Conservation (phyloP, 1,140 invertebrate genomes). For the Cotesia typhae region DNA sequence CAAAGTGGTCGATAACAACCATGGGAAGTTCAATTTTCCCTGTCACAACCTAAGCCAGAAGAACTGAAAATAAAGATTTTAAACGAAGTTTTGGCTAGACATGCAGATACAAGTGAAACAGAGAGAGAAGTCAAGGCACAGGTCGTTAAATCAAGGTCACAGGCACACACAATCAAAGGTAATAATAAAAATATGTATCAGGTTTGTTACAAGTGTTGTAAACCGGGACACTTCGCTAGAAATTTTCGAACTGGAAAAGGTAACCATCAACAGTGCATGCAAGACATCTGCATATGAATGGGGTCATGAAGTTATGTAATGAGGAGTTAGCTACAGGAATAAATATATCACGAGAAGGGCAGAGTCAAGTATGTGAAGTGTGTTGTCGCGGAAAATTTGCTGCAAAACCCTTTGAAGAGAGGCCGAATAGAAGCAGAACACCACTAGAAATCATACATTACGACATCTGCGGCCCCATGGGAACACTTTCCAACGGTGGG, state of each 20-base stretch:
- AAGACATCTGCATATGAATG: conserved; percentile 12
- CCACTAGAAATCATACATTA: conserved; percentile 52
- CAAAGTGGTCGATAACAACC: too few relatives aligned
- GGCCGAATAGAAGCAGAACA: conserved; percentile 36
- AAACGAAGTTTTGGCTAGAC: conserved; percentile 2
- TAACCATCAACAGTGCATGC: not conserved
- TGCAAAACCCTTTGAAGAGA: conserved; percentile 44
- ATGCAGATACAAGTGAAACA: not conserved
- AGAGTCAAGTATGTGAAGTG: not conserved
- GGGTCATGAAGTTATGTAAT: not conserved
- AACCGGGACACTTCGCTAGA: too few relatives aligned
- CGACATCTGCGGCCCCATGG: conserved; percentile 57
- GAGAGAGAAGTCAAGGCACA: too few relatives aligned
- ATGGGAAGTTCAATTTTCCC: too few relatives aligned
- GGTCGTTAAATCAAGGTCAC: too few relatives aligned
- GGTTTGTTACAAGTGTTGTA: too few relatives aligned
- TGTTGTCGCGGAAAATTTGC: conserved; percentile 44
- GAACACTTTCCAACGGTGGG: conserved; percentile 41
- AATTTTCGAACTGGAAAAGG: too few relatives aligned
- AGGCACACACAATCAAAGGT: too few relatives aligned
- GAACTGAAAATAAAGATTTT: not conserved
- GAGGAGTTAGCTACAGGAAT: not conserved
- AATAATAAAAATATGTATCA: too few relatives aligned
- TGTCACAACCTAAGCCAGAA: conserved; percentile 8
- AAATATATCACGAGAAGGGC: not conserved